phyloP scores from a whole-genome alignment of 1,140 invertebrate species.

The Drosophila nigromelanica region DNA sequence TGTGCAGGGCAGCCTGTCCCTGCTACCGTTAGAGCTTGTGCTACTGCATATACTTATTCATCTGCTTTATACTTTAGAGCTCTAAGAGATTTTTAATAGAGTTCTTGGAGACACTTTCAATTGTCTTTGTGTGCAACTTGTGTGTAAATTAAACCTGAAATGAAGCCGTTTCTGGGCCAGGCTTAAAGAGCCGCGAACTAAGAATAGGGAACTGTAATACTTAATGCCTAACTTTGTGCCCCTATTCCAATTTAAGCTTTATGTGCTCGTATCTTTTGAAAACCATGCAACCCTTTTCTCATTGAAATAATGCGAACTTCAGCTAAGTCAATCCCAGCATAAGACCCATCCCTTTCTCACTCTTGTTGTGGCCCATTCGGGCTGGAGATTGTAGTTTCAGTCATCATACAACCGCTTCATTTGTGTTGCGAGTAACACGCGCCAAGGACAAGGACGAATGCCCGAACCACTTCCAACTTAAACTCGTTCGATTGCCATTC shows the following conservation, averaged over 20 bases:
- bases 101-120: slow-evolving; percentile 82
- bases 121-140: slow-evolving; percentile 71
- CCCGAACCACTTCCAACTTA: slow-evolving; percentile 14
- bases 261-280: neutral
- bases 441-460: slow-evolving; percentile 24
- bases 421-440: slow-evolving; percentile 21
- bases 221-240: neutral
- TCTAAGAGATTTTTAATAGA: slow-evolving; percentile 82
- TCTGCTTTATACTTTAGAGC: slow-evolving; percentile 62
- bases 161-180: slow-evolving; percentile 15
- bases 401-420: slow-evolving; percentile 5
- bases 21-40: slow-evolving; percentile 12
- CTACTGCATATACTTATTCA: slow-evolving; percentile 61
- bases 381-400: no score
- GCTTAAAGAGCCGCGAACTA: slow-evolving; percentile 7
- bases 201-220: no score
- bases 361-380: no score
- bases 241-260: neutral
- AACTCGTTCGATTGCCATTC: slow-evolving; percentile 31
- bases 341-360: no score
- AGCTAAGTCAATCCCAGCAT: no score
- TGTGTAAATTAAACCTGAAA: slow-evolving; percentile 77
- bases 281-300: no score
- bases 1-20: slow-evolving; percentile 25
- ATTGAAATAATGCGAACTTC: neutral